Evolutionary conservation across 1,140 invertebrate species (phyloP).

Genomic region (Chironomus tepperi): DNA sequence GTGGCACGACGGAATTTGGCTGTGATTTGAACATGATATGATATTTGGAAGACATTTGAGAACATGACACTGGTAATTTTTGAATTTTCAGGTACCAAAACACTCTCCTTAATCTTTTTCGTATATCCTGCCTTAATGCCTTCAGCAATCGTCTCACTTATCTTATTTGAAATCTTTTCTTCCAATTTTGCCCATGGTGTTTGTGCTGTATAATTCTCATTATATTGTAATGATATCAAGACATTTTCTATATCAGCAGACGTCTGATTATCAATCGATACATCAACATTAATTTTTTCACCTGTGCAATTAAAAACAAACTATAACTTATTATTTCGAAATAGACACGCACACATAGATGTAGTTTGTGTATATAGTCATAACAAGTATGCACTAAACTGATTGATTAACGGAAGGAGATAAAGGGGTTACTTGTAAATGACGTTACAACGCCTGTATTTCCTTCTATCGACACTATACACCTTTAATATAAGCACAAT

Average conservation of each 20-base stretch:
- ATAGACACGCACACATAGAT: no score
- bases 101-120: neutral
- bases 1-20: neutral
- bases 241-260: conserved; percentile 14
- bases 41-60: conserved; percentile 4
- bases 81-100: neutral
- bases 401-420: no score
- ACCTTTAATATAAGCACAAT: no score
- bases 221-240: neutral
- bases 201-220: neutral
- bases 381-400: no score
- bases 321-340: no score
- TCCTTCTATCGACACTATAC: no score
- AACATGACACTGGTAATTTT: neutral
- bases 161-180: neutral
- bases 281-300: neutral
- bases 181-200: conserved; percentile 17
- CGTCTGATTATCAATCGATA: neutral
- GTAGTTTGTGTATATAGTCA: no score
- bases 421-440: no score
- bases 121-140: neutral
- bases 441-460: no score
- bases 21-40: neutral
- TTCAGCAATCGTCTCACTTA: neutral
- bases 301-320: neutral